Evolutionary conservation across 2,888 invertebrate species (phyloP), one percentile per base, ranked within the genome.

Genomic region (Danaus chrysippus): DNA sequence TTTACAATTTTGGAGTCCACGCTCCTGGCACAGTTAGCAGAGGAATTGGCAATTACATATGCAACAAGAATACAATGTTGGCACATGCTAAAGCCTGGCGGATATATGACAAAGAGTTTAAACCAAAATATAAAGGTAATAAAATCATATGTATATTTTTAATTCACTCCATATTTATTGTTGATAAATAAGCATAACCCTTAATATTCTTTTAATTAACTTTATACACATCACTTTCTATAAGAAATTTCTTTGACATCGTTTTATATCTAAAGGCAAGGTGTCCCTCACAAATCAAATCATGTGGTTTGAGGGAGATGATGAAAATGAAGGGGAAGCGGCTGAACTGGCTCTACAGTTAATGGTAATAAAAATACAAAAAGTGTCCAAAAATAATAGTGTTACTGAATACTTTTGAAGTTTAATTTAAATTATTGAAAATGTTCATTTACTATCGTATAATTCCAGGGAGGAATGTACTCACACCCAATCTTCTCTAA

Each of bases 21-120:
- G 91, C 92, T 0, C 76, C 88, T 70, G 71, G 67, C 0, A 2
- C 75, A 0, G 6, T 58, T 0, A 76, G 76, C 34, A 84, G 90
- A 0, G 92, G 92, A 0, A 76, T 91, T 3, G 93, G 90, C 0
- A 77, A 85, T 11, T 95, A 94, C 70, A 65, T 92, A 0, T 94
- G 93, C 64, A 91, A 88, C 0, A 94, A 95, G 74, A 92, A 94
- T 71, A 74, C 93, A 44, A 74, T 96, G 3, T 87, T 93, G 68
- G 93, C 95, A 0, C 95, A 96, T 72, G 93, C 93, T 0, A 91
- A 86, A 70, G 92, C 91, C 3, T 93, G 92, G 65, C 91, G 92
- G 65, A 83, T 93, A 70, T 93, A 93, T 68, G 87, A 93, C n/a
- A 75, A 86, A 19, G 78, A 91, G 15, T 94, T 91, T 71, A 87